Base-by-base conservation (phyloP, 2,797 vertebrate genomes). In the Gila robusta region DNA sequence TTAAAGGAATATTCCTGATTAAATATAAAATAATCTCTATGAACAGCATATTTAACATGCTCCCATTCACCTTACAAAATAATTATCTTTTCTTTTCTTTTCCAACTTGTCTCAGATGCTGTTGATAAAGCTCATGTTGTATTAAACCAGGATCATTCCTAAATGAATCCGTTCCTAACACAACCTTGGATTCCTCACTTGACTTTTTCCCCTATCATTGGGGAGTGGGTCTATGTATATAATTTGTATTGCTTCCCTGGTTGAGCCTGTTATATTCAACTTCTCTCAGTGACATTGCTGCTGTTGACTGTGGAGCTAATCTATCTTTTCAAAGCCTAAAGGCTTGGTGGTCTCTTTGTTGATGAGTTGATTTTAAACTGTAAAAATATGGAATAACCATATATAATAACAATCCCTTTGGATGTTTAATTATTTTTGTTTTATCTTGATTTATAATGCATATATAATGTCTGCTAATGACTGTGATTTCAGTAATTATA, bases 281-380 rank as follows among this genome's bases (percentile, higher is more conserved):
- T 89, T 94, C 91, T 91, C 89, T 91, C 92, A 91, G 91, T 88
- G 91, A 93, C 93, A 91, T 92, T 94, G 92, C 19, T 93, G 91
- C 32, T 91, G 90, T 90, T 91, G 92, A 93, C 92, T 92, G 67
- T 4, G 90, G 91, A 91, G 91, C 91, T 74, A 41, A 74, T 83
- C 54, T 87, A n/a, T 32, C 74, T n/a, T 23, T 79, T 35, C 11
- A 0, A 76, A 83, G 32, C 81, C 67, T 39, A 28, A 66, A 79
- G n/a, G 41, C 26, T 62, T 73, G 11, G 32, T 62, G 70, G n/a
- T 52, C 39, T 21, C 21, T 74, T 67, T 82, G 64, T 77, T 73
- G 26, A 32, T 82, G 21, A 77, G 44, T n/a, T 35, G 16, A 72
- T 79, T 78, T 79, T 64, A 52, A 35, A 71, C 23, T 17, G 2